A percentile compares a stretch with the other conserved stretches of the same genome.
Conservation (phyloP, 1,140 invertebrate species). For the Caenorhabditis inopinata region DNA sequence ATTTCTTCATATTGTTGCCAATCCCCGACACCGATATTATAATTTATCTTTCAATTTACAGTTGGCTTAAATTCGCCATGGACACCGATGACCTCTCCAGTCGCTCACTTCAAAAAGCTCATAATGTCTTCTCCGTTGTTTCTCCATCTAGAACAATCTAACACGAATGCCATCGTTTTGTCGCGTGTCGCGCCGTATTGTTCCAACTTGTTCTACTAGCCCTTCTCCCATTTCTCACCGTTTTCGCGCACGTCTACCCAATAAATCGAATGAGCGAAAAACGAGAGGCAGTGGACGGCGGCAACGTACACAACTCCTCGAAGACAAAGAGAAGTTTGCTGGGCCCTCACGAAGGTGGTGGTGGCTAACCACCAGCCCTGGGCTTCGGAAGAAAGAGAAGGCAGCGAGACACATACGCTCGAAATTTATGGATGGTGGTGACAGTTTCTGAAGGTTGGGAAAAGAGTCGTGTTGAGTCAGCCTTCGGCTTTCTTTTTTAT, state of each 20-base stretch:
- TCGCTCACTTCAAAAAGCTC: not conserved
- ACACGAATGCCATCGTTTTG: not conserved
- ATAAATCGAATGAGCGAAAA: conserved; percentile 1
- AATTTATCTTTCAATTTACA: too few relatives aligned
- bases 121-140: not conserved
- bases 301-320: not conserved
- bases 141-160: not conserved
- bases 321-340: conserved; percentile 16
- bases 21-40: too few relatives aligned
- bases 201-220: not conserved
- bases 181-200: conserved; percentile 27
- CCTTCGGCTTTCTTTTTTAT: not conserved
- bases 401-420: not conserved
- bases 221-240: not conserved
- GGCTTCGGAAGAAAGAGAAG: not conserved
- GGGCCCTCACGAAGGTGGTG: not conserved
- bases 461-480: not conserved
- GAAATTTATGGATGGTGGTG: conserved; percentile 21
- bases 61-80: too few relatives aligned
- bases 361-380: not conserved
- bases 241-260: conserved; percentile 23
- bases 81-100: not conserved
- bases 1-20: too few relatives aligned
- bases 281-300: not conserved
- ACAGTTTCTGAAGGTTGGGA: conserved; percentile 15